Evolutionary conservation across 2,888 invertebrate species (phyloP).

Genomic region (Gibbula magus): DNA sequence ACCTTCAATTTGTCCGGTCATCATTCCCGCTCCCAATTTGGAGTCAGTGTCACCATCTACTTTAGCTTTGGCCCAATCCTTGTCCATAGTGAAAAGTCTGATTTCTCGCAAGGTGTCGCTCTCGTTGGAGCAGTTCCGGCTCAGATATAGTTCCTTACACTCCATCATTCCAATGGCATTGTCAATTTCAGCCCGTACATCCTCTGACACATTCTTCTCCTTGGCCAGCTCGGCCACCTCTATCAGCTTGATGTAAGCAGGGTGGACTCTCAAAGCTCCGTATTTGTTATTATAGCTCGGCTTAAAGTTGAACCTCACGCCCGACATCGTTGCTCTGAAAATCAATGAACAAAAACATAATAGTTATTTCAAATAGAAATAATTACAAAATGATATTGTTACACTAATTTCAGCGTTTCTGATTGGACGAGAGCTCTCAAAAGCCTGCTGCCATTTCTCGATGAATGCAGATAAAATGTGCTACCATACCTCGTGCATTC

Average conservation of each 20-base stretch:
- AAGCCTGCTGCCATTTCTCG: too few relatives aligned
- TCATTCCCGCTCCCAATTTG: constrained; percentile 15
- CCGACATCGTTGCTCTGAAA: too few relatives aligned
- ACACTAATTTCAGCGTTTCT: too few relatives aligned
- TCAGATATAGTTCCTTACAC: constrained; percentile 27
- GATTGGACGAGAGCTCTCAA: too few relatives aligned
- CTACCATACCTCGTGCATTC: too few relatives aligned
- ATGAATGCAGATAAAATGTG: too few relatives aligned
- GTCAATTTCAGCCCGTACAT: constrained; percentile 19
- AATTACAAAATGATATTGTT: too few relatives aligned
- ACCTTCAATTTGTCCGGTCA: constrained; percentile 30
- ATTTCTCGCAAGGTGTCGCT: constrained; percentile 30
- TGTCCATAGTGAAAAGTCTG: not conserved
- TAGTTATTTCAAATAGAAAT: too few relatives aligned
- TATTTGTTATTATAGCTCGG: not conserved
- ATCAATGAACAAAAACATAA: too few relatives aligned
- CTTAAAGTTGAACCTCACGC: too few relatives aligned
- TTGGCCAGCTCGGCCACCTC: constrained; percentile 8
- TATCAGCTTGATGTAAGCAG: not conserved
- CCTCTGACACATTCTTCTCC: not conserved
- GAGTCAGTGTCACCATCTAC: not conserved
- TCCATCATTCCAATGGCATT: constrained; percentile 19
- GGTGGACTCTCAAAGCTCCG: not conserved
- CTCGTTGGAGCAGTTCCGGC: not conserved
- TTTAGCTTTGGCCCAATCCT: constrained; percentile 17